Base-by-base conservation (phyloP, 2,888 invertebrate species). In the Nephrotoma flavescens region DNA sequence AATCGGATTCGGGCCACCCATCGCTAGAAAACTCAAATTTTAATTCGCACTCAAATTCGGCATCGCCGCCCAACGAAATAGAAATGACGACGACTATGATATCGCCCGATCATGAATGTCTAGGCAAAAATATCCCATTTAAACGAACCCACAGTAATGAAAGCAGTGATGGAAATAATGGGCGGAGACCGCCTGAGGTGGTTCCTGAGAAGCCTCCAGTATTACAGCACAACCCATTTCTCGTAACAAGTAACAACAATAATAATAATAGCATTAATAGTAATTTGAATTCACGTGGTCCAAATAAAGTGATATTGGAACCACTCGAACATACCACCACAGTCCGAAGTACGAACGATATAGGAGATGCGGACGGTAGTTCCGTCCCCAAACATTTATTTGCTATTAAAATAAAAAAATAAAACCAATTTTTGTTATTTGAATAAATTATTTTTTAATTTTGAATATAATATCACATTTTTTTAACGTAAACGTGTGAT, bases 251-350 rank as follows among this genome's bases (percentile, higher is more conserved):
- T 31, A 44, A 87, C 41, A 44, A 44, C 2, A 89, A 88, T 52
- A 42, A 88, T 31, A 42, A 86, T 41, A 44, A 88, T 52, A 41
- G 88, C n/a, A 44, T 87, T 41, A 44, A 86, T 83, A 57, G 7
- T 57, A 57, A 15, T 57, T n/a, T 57, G 52, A 57, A 57, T 11
- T 11, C 9, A 9, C 87, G 88, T 45, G 88, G 87, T 41, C 89
- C 89, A 2, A 89, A 89, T 87, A 89, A 89, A 88, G 89, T 89
- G 6, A 89, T 89, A 86, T 87, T 89, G 44, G 89, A 89, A 83
- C 89, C 89, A 9, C 89, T 89, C 11, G 88, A 89, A 86, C 88
- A 89, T 19, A 88, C 89, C 5, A 87, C 89, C 6, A 87, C 86
- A 87, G 86, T 87, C 9, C 86, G 87, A 6, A 87, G 87, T 12